Base-by-base conservation (phyloP, 2,888 invertebrate species). In the Thyatira batis region DNA sequence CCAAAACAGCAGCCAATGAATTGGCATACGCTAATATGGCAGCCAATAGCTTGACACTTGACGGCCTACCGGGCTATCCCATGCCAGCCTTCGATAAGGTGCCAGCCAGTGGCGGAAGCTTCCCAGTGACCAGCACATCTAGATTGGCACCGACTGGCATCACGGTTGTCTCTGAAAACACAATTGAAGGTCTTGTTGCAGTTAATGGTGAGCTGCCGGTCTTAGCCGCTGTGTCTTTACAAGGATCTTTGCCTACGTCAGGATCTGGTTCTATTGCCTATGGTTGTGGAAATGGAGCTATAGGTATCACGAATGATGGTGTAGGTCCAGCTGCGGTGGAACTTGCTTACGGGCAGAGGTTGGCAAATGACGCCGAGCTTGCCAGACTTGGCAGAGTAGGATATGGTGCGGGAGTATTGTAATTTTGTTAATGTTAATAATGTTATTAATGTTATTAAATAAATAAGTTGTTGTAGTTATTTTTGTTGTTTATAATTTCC, bases 241-340 rank as follows among this genome's bases (percentile, higher is more conserved):
- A 71, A 49, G 73, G 73, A 3, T 60, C 63, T 3, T 39, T 82
- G 8, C 77, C 80, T 0, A 67, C 72, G 2, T 56, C 51, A 21
- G 84, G 84, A 0, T 61, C 71, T 27, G 83, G 78, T 20, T 62
- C 70, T 0, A 77, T 81, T 0, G 63, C 76, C 9, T 84, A 82
- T 28, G 73, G 77, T 2, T 80, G 80, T 52, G 84, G 83, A 0
- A 71, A 60, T 25, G 82, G 79, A 0, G 69, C 67, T 48, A 61
- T 82, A 0, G 81, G 67, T 5, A 80, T 83, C n/a, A n/a, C n/a
- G 2, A 39, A 39, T 17, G 39, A 17, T 1, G 39, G 39, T 13
- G 33, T 33, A 2, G 17, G 8, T 5, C 17, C 39, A 0, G 39
- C 8, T 17, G 39, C 39, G 5, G 8, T 17, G 8, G 39, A 39